Base-by-base conservation (phyloP, 1,140 invertebrate genomes). In the Protaetia brevitarsis region DNA sequence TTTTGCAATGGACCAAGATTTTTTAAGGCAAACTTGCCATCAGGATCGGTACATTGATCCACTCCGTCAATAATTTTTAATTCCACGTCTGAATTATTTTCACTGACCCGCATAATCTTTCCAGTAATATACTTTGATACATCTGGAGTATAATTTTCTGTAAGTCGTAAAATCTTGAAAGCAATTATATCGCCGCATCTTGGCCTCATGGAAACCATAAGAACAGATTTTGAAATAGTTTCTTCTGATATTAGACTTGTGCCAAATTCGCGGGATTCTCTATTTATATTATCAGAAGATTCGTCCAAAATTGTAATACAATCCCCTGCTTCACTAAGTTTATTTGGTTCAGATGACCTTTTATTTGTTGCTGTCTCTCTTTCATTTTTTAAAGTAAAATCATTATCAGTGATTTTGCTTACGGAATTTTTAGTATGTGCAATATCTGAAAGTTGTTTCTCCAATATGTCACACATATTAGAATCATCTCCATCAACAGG, bases 371-470 rank as follows among this genome's bases (percentile, higher is more conserved):
- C n/a, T n/a, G n/a, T n/a, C n/a, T n/a, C n/a, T n/a, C n/a, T n/a
- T n/a, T n/a, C n/a, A n/a, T n/a, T n/a, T 8, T 37, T 11, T 63
- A 4, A 41, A 41, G 27, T 23, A n/a, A 58, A 30, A 64, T 66
- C 37, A 30, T n/a, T n/a, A n/a, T n/a, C n/a, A n/a, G n/a, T n/a
- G n/a, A n/a, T n/a, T n/a, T n/a, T n/a, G n/a, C n/a, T n/a, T n/a
- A n/a, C n/a, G n/a, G n/a, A n/a, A n/a, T n/a, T n/a, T n/a, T n/a
- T n/a, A n/a, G n/a, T n/a, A n/a, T n/a, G n/a, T n/a, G n/a, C n/a
- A n/a, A n/a, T n/a, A n/a, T n/a, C n/a, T n/a, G n/a, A n/a, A n/a
- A n/a, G n/a, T n/a, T n/a, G n/a, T n/a, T n/a, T n/a, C n/a, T n/a
- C n/a, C n/a, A n/a, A n/a, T n/a, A n/a, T n/a, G n/a, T n/a, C n/a